Base-by-base conservation (phyloP, 2,888 invertebrate genomes). In the Paralinhomoeus sp. region DNA sequence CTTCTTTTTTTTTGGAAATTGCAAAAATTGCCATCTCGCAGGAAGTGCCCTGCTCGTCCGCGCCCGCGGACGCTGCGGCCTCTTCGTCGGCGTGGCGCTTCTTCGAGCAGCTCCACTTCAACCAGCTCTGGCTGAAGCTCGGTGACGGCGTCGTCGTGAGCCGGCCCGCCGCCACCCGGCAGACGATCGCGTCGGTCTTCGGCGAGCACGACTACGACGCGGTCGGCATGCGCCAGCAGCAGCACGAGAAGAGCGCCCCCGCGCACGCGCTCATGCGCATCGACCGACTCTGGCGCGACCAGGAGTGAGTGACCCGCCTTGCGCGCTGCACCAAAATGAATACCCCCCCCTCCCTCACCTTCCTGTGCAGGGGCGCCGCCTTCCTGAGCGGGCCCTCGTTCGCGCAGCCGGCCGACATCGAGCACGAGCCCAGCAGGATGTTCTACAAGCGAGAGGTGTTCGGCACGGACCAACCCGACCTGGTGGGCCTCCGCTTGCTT, bases 341-440 rank as follows among this genome's bases (percentile, higher is more conserved):
- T 15, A 31, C 22, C 20, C 37, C 37, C 37, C 15, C 15, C n/a
- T 39, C 18, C 18, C 33, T 24, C 22, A 5, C 33, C n/a, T 18
- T 20, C 54, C 57, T 41, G 71, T 72, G 31, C 64, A 82, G 81
- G 58, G 83, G 80, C 41, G 79, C 80, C 62, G 78, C 80, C 43
- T 85, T 77, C 62, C 84, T 93, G 68, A 80, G 80, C 49, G 93
- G 93, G 0, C 84, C 89, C 0, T 84, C 83, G 77, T 74, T 91
- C 53, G 75, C 91, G 44, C 74, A 80, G 41, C 84, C 91, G 0
- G 71, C 75, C 1, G 91, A 91, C 64, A 77, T 87, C 17, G 75
- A 79, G 15, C 79, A 80, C 57, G 58, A 57, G 38, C 63, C 63
- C 1, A 62, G 63, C 2, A 52, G 65, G 3, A 57, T 80, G 41